Base-by-base conservation (phyloP, 2,888 invertebrate species). In the Nymphalis c-album region DNA sequence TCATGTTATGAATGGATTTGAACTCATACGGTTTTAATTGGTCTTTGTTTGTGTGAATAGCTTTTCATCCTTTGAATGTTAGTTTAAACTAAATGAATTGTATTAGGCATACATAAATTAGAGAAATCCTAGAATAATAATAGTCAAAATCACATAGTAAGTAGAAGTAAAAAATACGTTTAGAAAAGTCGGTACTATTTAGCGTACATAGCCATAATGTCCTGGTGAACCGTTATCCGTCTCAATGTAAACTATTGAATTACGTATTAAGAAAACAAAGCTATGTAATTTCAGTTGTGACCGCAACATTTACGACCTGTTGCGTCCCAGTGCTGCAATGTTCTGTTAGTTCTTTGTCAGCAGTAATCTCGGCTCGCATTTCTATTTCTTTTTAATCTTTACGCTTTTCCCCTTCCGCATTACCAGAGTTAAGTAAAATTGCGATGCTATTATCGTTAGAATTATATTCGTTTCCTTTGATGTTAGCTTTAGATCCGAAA, bases 231-330 rank as follows among this genome's bases (percentile, higher is more conserved):
- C 59, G 50, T 57, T 59, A 63, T 50, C 60, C 26, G 13, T 71
- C 68, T 75, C 72, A 78, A 80, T 73, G 66, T 79, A 78, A 71
- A 73, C 79, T 87, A 87, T 87, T 82, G 75, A 71, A 78, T 88
- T 86, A 84, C 87, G 75, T 80, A 82, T 82, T 81, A 81, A 81
- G 79, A 83, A 82, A 85, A 85, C 85, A 86, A 85, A 80, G 82
- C 79, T 79, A 82, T 86, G 86, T 85, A 86, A 89, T 87, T 85
- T 83, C 83, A 88, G 83, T 76, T 77, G 76, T 70, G 74, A 88
- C 86, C 87, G 77, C 88, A 87, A 81, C 79, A 80, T 85, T 85
- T 80, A 85, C 85, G 82, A 86, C 83, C 82, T 86, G 85, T 81
- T 84, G 83, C 81, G 77, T 74, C 71, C 75, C 74, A 77, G 80